Conservation (phyloP, 1,140 invertebrate genomes). For the Pentalonia nigronervosa region DNA sequence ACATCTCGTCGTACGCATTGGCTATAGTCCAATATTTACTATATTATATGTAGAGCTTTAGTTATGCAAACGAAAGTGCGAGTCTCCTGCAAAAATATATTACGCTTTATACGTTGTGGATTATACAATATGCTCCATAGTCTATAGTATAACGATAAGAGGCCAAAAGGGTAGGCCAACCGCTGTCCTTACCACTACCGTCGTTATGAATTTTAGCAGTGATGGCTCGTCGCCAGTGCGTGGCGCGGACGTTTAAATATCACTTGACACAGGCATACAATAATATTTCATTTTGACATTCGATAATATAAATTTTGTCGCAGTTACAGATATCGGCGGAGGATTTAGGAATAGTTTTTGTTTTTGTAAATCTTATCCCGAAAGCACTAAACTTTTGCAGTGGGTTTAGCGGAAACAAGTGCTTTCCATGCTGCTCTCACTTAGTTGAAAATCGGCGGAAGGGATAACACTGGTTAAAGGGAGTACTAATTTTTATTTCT, state of each 20-base stretch:
- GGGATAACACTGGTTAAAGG: too few relatives aligned
- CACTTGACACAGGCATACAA: background rate
- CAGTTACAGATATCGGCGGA: background rate
- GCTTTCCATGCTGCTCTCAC: background rate
- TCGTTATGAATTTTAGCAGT: background rate
- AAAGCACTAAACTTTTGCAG: background rate
- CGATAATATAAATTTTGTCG: background rate
- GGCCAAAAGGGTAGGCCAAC: background rate
- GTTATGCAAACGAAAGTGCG: background rate
- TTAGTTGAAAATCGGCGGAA: background rate
- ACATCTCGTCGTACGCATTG: background rate
- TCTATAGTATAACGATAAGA: background rate
- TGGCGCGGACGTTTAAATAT: background rate
- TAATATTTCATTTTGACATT: background rate
- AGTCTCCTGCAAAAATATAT: background rate
- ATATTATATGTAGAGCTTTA: background rate
- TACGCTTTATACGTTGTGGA: background rate
- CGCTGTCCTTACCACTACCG: background rate
- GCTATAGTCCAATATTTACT: background rate
- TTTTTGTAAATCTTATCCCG: background rate
- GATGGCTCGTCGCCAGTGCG: background rate
- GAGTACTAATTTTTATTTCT: background rate
- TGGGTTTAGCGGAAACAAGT: background rate
- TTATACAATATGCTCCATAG: background rate
- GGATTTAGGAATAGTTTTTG: background rate